phyloP scores from a whole-genome alignment of 2,797 vertebrate genomes.

The Crenichthys baileyi region DNA sequence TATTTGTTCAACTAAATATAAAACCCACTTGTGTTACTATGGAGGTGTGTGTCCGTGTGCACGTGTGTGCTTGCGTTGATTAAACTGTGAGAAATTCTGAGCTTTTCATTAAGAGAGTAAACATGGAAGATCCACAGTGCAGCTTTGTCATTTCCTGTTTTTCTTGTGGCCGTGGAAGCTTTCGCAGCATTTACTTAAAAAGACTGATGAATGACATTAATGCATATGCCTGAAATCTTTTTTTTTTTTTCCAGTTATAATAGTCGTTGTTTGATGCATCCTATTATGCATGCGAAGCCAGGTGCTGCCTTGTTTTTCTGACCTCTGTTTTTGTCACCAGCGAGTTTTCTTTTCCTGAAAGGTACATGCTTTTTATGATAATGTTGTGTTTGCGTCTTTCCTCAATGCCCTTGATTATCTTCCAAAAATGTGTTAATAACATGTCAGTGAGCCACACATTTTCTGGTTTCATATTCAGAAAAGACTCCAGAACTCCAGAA shows the following conservation, averaged over 20 bases:
- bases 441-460: neutral
- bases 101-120: neutral
- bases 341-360: constrained; percentile 1
- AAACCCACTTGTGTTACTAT: constrained; percentile 1
- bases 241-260: neutral
- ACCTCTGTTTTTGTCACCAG: constrained; percentile 16
- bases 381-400: constrained; percentile 3
- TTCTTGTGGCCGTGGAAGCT: neutral
- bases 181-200: neutral
- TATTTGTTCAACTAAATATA: constrained; percentile 32
- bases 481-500: neutral
- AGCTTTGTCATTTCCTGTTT: constrained; percentile 12
- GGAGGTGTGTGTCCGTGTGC: neutral
- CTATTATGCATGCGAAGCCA: constrained; percentile 8
- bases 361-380: constrained; percentile 17
- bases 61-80: neutral
- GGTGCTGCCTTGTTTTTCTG: neutral
- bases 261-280: neutral
- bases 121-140: neutral
- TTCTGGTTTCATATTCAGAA: neutral
- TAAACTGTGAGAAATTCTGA: neutral
- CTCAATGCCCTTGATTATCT: neutral
- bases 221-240: neutral
- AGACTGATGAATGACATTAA: neutral
- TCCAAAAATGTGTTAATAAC: constrained; percentile 1